These are phyloP conservation scores for Gadus chalcogrammus DNA, from an alignment of 2,113 vertebrate species.

Conservation along the genomic window DNA sequence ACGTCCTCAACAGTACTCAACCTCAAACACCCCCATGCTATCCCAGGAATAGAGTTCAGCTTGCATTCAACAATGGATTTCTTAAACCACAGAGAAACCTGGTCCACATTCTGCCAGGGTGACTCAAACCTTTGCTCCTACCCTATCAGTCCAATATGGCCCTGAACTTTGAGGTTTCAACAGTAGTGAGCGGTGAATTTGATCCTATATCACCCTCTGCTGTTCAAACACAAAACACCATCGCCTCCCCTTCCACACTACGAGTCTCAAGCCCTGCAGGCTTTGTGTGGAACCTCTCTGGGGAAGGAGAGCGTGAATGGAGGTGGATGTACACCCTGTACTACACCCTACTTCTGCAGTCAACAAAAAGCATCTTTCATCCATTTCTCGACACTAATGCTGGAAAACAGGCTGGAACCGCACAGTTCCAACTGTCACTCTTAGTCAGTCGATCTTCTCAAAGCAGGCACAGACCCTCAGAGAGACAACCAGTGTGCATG, in stretches of 20 bases:
- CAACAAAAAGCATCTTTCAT: too few species aligned
- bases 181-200: conserved; percentile 1
- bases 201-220: conserved; percentile 31
- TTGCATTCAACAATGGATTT: too few species aligned
- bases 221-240: conserved; percentile 9
- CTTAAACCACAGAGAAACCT: not conserved
- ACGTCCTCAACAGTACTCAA: too few species aligned
- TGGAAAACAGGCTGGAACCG: not conserved
- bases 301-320: not conserved
- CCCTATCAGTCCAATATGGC: not conserved
- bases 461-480: not conserved
- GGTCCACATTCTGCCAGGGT: not conserved
- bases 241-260: not conserved
- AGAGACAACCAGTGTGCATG: not conserved
- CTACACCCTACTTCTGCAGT: not conserved
- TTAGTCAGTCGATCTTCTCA: not conserved
- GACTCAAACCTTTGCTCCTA: not conserved
- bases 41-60: too few species aligned
- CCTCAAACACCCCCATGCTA: too few species aligned
- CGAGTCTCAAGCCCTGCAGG: conserved; percentile 17
- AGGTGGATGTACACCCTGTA: not conserved
- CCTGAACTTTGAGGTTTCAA: not conserved
- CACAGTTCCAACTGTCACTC: too few species aligned
- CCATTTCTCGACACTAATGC: too few species aligned
- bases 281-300: not conserved